Evolutionary conservation across 2,113 vertebrate species (phyloP).

Genomic region (Anoplopoma fimbria): DNA sequence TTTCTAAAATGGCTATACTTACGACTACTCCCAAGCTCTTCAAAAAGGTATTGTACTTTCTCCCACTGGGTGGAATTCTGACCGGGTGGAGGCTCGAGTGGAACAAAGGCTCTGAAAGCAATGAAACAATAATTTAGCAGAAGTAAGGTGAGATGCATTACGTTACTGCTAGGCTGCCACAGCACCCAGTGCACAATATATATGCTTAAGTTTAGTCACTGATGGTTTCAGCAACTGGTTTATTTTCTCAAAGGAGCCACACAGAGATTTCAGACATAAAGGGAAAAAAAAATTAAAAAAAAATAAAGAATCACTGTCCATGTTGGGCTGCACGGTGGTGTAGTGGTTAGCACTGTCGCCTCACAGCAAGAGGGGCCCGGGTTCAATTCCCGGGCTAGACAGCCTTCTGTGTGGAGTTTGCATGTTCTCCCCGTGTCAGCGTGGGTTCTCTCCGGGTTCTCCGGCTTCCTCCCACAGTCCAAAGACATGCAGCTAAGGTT

Average conservation of each 20-base stretch:
- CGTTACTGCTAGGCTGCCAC: neutral
- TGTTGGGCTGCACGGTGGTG: too few relatives aligned
- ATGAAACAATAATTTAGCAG: conserved; percentile 20
- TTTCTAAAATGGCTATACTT: conserved; percentile 79
- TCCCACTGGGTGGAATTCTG: conserved; percentile 97
- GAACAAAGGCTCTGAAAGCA: conserved; percentile 92
- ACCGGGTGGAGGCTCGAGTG: conserved; percentile 86
- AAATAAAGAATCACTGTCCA: neutral
- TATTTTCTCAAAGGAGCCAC: neutral
- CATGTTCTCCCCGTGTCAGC: too few relatives aligned
- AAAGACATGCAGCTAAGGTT: too few relatives aligned
- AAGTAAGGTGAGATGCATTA: neutral
- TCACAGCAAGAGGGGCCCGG: too few relatives aligned
- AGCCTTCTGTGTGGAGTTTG: too few relatives aligned
- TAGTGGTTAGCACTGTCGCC: too few relatives aligned
- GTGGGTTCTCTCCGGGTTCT: too few relatives aligned
- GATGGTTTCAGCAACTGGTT: neutral
- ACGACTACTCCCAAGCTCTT: conserved; percentile 96
- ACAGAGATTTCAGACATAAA: neutral
- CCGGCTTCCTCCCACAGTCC: too few relatives aligned
- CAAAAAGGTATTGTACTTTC: conserved; percentile 93
- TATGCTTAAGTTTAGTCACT: neutral
- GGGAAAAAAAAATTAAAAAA: too few relatives aligned
- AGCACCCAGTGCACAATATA: neutral
- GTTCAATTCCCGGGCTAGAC: too few relatives aligned